Evolutionary conservation across 2,888 invertebrate genomes (phyloP), one percentile per base, ranked within the genome.

Genomic region (Drosophila barbarae): DNA sequence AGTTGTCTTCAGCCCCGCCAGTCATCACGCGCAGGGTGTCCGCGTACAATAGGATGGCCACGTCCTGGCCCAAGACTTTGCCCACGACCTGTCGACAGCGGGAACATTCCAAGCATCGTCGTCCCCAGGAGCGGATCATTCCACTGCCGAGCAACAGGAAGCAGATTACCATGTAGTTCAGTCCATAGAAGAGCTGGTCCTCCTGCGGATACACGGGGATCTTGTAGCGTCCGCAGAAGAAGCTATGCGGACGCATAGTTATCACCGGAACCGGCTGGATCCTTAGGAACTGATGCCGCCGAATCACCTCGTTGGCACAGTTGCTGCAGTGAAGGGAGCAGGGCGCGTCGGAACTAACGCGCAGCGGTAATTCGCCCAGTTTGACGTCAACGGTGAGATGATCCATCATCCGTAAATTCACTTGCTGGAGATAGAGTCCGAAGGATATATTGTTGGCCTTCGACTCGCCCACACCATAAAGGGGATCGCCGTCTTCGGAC

Each of bases 1-100:
- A 32, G 0, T 10, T 15, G 0, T 1, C 7, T 8, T 18, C 30
- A 32, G 32, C 9, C 5, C 13, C 21, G 32, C 8, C 32, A 18
- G 35, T 30, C 7, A 36, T 13, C 21, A 71, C 30, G 32, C 61
- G 61, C 13, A 76, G n/a, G 0, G 73, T 55, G n/a, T 76, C 76
- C 32, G 73, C 76, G 26, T 46, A 60, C 2, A 76, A 21, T 6
- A 55, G 57, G 8, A 50, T 52, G 1, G 69, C 63, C n/a, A 51
- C 46, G 10, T 35, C 13, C 1, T 38, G 42, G n/a, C 55, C 71
- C 28, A 78, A 15, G 3, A 47, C 18, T 13, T 61, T 47, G 12
- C 75, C 77, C 32, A 76, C 41, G 32, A 18, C 13, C 21, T 72
- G 72, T 13, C 42, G 34, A 15, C 76, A 78, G n/a, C 73, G 68